Percentiles rank a stretch among this genome's conserved stretches.
Conservation (phyloP, 2,888 invertebrate species). For the Bimastos eiseni region DNA sequence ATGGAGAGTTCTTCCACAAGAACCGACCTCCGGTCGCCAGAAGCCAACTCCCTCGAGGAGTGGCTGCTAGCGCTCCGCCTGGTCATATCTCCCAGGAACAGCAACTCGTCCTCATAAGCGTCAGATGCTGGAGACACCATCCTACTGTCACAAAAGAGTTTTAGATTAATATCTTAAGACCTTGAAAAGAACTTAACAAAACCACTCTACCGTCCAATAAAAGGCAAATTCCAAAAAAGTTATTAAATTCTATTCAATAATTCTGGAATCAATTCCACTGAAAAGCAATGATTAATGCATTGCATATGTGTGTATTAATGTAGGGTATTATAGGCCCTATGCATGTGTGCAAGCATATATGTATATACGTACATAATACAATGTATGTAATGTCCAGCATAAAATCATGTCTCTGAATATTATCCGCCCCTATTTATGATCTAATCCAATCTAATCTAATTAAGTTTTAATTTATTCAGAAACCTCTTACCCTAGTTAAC, state of each 20-base stretch:
- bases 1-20: background rate
- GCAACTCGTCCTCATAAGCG: background rate
- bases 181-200: background rate
- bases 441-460: too few species aligned
- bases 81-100: slow-evolving; percentile 3
- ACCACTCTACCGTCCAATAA: background rate
- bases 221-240: background rate
- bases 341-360: too few species aligned
- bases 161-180: background rate
- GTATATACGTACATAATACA: too few species aligned
- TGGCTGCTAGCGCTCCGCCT: background rate
- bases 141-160: background rate
- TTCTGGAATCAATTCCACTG: background rate
- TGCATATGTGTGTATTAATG: too few species aligned
- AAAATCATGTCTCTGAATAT: too few species aligned
- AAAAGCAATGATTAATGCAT: background rate
- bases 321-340: too few species aligned
- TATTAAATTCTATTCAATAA: background rate
- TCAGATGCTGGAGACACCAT: background rate
- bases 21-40: background rate
- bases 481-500: background rate
- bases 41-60: background rate
- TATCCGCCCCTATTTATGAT: too few species aligned
- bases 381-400: too few species aligned
- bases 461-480: background rate